Conservation (phyloP, 1,140 invertebrate genomes). For the Ruditapes philippinarum region DNA sequence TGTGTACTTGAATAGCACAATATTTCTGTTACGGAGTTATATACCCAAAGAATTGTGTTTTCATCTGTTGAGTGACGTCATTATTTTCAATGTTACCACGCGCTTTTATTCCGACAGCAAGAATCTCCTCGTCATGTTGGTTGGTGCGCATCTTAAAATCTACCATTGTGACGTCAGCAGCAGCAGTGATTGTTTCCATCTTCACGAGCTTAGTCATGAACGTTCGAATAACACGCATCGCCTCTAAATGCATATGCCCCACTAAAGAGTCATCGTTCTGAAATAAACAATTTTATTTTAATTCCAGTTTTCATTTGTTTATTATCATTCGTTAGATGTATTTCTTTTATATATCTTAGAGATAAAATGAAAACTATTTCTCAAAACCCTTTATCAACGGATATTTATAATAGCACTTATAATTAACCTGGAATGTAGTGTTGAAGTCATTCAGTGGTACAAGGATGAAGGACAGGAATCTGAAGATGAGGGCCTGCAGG, state of each 20-base stretch:
- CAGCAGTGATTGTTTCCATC: background rate
- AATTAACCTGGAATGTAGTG: conserved; percentile 48
- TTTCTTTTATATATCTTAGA: background rate
- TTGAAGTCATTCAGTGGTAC: conserved; percentile 65
- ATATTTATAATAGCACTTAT: background rate
- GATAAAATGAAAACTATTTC: background rate
- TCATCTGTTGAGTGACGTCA: background rate
- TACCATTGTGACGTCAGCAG: background rate
- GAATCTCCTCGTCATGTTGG: conserved; percentile 21
- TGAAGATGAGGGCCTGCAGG: conserved; percentile 13
- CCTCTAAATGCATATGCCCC: conserved; percentile 3
- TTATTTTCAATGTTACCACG: background rate
- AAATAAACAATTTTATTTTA: background rate
- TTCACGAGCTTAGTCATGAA: conserved; percentile 24
- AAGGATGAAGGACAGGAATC: conserved; percentile 48
- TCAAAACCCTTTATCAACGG: background rate
- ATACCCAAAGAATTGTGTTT: conserved; percentile 30
- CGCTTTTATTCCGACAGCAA: conserved; percentile 29
- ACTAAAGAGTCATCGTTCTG: background rate
- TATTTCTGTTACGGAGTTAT: background rate
- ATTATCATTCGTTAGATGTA: background rate
- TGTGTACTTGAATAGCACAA: background rate
- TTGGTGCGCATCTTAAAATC: background rate
- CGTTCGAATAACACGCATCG: background rate
- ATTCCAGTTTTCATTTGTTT: background rate